Percentiles rank a stretch among this genome's conserved stretches.
Evolutionary conservation across 2,888 invertebrate species (phyloP).

Genomic region (Tenthredo scrophulariae): DNA sequence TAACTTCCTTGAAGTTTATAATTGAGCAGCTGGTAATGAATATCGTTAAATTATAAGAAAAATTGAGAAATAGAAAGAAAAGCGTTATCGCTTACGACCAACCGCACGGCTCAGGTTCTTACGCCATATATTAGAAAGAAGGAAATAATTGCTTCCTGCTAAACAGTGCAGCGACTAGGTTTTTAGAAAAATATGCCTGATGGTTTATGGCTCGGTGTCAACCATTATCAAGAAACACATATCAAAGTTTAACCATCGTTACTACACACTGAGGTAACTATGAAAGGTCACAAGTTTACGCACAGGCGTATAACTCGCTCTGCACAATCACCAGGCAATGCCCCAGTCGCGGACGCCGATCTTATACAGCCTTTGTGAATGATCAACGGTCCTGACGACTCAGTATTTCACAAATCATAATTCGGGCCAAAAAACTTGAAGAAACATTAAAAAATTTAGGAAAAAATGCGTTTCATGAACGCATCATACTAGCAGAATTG

Average conservation of each 20-base stretch:
- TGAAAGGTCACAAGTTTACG: conserved; percentile 38
- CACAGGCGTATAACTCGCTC: conserved; percentile 21
- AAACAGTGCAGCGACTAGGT: background rate
- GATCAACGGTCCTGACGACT: background rate
- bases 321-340: background rate
- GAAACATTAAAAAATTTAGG: background rate
- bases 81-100: background rate
- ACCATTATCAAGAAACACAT: background rate
- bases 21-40: background rate
- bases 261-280: background rate
- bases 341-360: background rate
- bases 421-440: background rate
- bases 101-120: background rate
- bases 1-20: background rate
- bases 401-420: background rate
- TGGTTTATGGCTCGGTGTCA: conserved; percentile 3
- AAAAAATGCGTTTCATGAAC: background rate
- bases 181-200: background rate
- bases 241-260: conserved; percentile 6
- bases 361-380: background rate
- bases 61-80: background rate
- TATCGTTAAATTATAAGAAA: background rate
- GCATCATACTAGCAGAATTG: background rate
- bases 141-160: conserved; percentile 11
- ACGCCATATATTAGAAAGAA: background rate